Percentiles rank a stretch among this genome's conserved stretches.
phyloP scores from a whole-genome alignment of 1,140 invertebrate species.

The Paraescarpia echinospica region DNA sequence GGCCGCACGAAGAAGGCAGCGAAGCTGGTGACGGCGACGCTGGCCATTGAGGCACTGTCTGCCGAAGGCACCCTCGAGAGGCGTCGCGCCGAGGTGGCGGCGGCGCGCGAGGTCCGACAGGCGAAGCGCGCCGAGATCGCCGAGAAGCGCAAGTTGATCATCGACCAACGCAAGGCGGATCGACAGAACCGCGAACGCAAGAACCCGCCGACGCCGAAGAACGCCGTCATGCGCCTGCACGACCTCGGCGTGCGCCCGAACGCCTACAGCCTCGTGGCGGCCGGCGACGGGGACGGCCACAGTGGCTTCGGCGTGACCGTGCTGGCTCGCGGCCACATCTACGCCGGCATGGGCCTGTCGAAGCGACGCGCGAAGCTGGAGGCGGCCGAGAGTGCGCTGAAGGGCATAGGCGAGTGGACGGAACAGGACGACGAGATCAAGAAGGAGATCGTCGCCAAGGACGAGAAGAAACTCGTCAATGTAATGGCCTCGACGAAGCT shows the following conservation, averaged over 20 bases:
- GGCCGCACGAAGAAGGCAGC: constrained; percentile 20
- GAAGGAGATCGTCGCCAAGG: background rate
- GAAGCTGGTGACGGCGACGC: constrained; percentile 8
- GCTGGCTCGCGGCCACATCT: background rate
- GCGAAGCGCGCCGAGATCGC: background rate
- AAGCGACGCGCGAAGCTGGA: constrained; percentile 17
- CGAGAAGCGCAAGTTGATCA: background rate
- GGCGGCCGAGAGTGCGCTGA: constrained; percentile 15
- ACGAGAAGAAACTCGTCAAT: background rate
- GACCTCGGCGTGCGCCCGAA: background rate
- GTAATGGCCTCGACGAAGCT: background rate
- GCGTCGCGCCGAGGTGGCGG: background rate
- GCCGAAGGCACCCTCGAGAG: background rate
- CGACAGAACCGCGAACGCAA: constrained; percentile 2
- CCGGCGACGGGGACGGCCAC: background rate
- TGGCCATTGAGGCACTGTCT: background rate
- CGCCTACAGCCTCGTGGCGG: background rate
- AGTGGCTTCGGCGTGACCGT: background rate
- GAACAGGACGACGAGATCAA: constrained; percentile 16
- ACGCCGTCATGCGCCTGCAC: background rate
- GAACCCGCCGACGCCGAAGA: constrained; percentile 7
- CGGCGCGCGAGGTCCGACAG: background rate
- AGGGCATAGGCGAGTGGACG: constrained; percentile 3
- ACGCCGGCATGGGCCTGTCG: background rate
- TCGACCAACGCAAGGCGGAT: background rate